Conservation (phyloP, 1,140 invertebrate genomes). For the Eumaeus atala region DNA sequence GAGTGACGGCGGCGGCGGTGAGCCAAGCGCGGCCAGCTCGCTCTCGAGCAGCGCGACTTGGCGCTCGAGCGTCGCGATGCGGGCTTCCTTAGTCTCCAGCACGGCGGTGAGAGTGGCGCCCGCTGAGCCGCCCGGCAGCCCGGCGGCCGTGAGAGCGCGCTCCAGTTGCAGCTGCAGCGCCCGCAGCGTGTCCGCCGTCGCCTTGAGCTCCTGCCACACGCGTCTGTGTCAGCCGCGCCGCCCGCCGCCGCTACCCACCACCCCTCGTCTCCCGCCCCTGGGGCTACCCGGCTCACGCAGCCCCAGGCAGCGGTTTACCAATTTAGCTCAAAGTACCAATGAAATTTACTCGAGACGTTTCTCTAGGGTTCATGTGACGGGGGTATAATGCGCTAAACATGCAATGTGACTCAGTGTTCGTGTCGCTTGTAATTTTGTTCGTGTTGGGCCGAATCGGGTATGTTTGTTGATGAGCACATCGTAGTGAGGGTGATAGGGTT, state of each 20-base stretch:
- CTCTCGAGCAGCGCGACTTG: slow-evolving; percentile 84
- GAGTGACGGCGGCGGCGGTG: slow-evolving; percentile 71
- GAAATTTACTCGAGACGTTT: slow-evolving; percentile 62
- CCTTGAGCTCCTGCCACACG: slow-evolving; percentile 84
- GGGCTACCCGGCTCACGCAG: slow-evolving; percentile 52
- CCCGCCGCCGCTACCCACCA: slow-evolving; percentile 46
- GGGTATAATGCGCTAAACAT: slow-evolving; percentile 68
- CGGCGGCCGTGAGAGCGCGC: slow-evolving; percentile 79
- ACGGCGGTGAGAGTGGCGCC: slow-evolving; percentile 84
- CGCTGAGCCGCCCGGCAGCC: slow-evolving; percentile 77
- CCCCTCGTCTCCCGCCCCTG: slow-evolving; percentile 46
- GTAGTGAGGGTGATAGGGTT: slow-evolving; percentile 41
- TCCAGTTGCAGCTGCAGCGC: slow-evolving; percentile 85
- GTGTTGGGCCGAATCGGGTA: slow-evolving; percentile 52
- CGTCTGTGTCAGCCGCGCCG: slow-evolving; percentile 49
- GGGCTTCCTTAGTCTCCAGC: slow-evolving; percentile 88
- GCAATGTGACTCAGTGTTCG: slow-evolving; percentile 64
- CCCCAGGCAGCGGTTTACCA: slow-evolving; percentile 51
- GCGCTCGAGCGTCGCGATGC: slow-evolving; percentile 89
- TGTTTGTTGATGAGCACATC: slow-evolving; percentile 36
- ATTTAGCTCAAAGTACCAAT: slow-evolving; percentile 61
- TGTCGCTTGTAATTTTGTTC: slow-evolving; percentile 43
- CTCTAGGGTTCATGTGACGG: slow-evolving; percentile 66
- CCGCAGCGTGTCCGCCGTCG: slow-evolving; percentile 86
- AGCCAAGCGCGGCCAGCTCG: slow-evolving; percentile 79